phyloP scores from a whole-genome alignment of 2,113 vertebrate genomes.

The Rhinichthys klamathensis region DNA sequence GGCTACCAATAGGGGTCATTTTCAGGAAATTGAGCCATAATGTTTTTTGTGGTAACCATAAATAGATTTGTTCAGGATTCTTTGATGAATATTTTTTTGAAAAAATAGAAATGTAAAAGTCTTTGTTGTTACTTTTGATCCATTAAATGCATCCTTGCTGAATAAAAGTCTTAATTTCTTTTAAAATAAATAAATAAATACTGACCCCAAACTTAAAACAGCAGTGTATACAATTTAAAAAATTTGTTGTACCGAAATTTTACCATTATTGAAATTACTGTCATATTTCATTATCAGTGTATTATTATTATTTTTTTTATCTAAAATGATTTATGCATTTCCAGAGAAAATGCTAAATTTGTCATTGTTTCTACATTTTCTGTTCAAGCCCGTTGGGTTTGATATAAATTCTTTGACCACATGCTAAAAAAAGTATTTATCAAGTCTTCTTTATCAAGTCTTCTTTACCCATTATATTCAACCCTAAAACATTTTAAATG shows the following conservation, averaged over 20 bases:
- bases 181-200: no score
- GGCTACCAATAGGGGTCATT: neutral
- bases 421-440: neutral
- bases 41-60: neutral
- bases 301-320: no score
- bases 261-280: neutral
- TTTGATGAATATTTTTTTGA: neutral
- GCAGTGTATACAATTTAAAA: no score
- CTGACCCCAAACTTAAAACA: neutral
- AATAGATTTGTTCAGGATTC: neutral
- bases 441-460: neutral
- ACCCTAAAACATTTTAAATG: neutral
- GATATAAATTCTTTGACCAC: neutral
- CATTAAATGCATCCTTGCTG: neutral
- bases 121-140: no score
- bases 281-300: no score
- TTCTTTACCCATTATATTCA: neutral
- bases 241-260: no score
- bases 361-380: neutral
- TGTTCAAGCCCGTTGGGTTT: neutral
- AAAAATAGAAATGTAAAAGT: no score
- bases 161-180: neutral
- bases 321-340: no score
- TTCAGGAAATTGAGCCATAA: neutral
- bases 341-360: neutral